A percentile compares a stretch with the other conserved stretches of the same genome.
Evolutionary conservation across 2,888 invertebrate genomes (phyloP).

Genomic region (Sinohyriopsis cumingii): DNA sequence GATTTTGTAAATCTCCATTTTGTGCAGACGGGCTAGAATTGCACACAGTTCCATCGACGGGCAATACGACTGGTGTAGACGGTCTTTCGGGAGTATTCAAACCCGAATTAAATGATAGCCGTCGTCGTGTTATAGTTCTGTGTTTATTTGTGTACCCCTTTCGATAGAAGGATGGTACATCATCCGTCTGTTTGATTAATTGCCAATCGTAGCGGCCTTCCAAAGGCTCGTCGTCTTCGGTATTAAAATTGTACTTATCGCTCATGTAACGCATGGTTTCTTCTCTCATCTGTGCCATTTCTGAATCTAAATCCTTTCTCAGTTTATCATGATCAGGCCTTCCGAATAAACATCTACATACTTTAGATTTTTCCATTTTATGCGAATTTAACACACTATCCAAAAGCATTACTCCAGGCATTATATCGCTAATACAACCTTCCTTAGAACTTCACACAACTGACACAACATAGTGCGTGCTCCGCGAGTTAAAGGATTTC

Average conservation of each 20-base stretch:
- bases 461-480: no score
- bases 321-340: conserved; percentile 27
- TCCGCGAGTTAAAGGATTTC: no score
- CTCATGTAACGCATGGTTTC: conserved; percentile 10
- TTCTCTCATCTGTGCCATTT: conserved; percentile 15
- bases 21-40: no score
- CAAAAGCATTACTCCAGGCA: no score
- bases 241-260: conserved; percentile 30
- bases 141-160: conserved; percentile 10
- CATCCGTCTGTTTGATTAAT: conserved; percentile 6
- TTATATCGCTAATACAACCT: no score
- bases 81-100: not conserved
- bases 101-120: not conserved
- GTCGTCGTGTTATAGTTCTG: not conserved
- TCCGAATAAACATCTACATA: conserved; percentile 31
- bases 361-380: conserved; percentile 23
- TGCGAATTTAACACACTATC: no score
- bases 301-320: conserved; percentile 21
- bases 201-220: conserved; percentile 31
- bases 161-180: conserved; percentile 24
- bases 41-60: no score
- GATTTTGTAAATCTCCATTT: no score
- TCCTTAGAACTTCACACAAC: no score
- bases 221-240: conserved; percentile 19
- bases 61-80: not conserved